Evolutionary conservation across 2,888 invertebrate genomes (phyloP), one percentile per base, ranked within the genome.

Genomic region (Malthinus seriepunctatus): DNA sequence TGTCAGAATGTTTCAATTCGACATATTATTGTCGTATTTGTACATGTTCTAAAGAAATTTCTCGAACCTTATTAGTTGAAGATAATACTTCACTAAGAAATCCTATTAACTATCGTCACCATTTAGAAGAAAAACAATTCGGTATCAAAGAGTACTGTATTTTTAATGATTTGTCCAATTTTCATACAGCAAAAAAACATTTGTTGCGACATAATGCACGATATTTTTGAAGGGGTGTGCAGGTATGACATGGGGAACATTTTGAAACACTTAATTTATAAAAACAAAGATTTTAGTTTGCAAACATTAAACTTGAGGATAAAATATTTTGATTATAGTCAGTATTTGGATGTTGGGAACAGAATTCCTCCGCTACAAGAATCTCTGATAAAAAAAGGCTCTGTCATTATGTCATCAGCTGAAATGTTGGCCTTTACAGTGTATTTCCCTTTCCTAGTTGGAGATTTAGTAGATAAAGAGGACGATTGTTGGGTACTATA

Each of bases 21-120:
- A 50, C 15, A 6, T 23, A 58, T 44, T 62, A 58, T 33, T 66
- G 67, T 50, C 14, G 67, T 38, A 56, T 67, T 52, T 68, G 68
- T 35, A 55, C 33, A 49, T 50, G 47, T 12, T 32, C 48, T 8
- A 64, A 63, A 60, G 49, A 53, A 42, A 23, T 35, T 34, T 32
- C 52, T 4, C 34, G 53, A 51, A 32, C 8, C 7, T 49, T 49
- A 45, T 48, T 10, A 8, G 52, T 35, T 54, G 63, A 64, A 56
- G 46, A 64, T 53, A 60, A 33, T 51, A 62, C 49, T 34, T 32
- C 32, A 35, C 9, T 54, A 15, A 37, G 56, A 39, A 49, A 34
- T 34, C 51, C 32, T 44, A 9, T 12, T 9, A 33, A 49, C 45
- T 62, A 63, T 46, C 23, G 14, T 48, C 32, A 32, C 11, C 55